A percentile compares a stretch with the other conserved stretches of the same genome.
These are phyloP conservation scores for Polydrusus tereticollis DNA, from an alignment of 2,888 invertebrate genomes.

Conservation along the genomic window DNA sequence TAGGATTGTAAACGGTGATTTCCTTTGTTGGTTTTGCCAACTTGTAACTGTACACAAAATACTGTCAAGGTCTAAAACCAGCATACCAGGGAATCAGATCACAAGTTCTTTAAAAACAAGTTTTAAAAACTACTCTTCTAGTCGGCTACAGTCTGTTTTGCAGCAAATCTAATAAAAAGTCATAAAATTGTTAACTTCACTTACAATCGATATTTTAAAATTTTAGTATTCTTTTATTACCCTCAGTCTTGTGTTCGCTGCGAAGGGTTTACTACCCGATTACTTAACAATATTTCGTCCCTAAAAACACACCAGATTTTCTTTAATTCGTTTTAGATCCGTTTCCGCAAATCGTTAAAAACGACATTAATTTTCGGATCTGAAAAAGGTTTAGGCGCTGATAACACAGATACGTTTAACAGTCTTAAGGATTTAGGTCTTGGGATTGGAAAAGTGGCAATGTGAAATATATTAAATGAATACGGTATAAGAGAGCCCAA, in stretches of 20 bases:
- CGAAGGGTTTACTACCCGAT: neutral
- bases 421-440: neutral
- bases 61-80: no score
- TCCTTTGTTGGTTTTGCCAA: no score
- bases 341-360: slow-evolving; percentile 19
- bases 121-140: neutral
- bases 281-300: neutral
- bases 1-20: no score
- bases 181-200: neutral
- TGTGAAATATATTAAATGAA: no score
- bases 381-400: neutral
- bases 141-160: neutral
- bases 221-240: slow-evolving; percentile 3
- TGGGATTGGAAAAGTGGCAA: no score
- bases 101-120: neutral
- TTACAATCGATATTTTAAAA: neutral
- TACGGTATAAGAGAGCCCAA: no score
- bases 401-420: neutral
- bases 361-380: neutral
- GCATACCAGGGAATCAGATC: no score
- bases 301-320: slow-evolving; percentile 6
- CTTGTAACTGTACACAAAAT: no score
- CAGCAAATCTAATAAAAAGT: neutral
- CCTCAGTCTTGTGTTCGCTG: neutral
- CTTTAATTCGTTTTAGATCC: slow-evolving; percentile 23